These are phyloP conservation scores for Archips xylosteana DNA, from an alignment of 2,888 invertebrate genomes.

Conservation along the genomic window DNA sequence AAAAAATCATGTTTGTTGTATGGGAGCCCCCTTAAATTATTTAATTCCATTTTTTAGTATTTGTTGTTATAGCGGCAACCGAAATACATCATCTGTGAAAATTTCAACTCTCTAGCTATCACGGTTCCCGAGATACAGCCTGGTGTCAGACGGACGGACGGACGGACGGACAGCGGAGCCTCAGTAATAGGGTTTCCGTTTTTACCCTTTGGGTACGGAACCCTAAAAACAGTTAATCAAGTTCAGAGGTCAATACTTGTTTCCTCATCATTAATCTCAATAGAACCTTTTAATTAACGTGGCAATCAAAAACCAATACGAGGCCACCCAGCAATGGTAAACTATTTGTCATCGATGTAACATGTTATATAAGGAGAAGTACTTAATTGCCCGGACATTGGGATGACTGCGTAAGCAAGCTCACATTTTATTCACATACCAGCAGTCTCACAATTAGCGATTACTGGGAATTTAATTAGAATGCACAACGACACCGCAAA, in stretches of 20 bases:
- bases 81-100: too few species aligned
- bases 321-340: conserved; percentile 7
- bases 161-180: too few species aligned
- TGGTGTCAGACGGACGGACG: too few species aligned
- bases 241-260: conserved; percentile 6
- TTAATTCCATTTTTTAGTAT: too few species aligned
- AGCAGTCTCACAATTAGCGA: conserved; percentile 25
- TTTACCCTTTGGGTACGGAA: too few species aligned
- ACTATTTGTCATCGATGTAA: conserved; percentile 11
- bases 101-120: too few species aligned
- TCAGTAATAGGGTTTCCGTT: too few species aligned
- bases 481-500: conserved; percentile 21
- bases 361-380: conserved; percentile 23
- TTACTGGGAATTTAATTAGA: conserved; percentile 33
- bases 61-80: too few species aligned
- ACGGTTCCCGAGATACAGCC: too few species aligned
- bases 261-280: conserved; percentile 30
- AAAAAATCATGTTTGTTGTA: too few species aligned
- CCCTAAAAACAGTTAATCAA: conserved; percentile 3
- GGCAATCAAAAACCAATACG: conserved; percentile 16
- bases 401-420: conserved; percentile 1
- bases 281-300: conserved; percentile 25
- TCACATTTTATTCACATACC: conserved; percentile 11
- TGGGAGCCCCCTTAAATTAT: too few species aligned
- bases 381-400: conserved; percentile 7